Base-by-base conservation (phyloP, 2,797 vertebrate genomes). In the Rachycentron canadum region DNA sequence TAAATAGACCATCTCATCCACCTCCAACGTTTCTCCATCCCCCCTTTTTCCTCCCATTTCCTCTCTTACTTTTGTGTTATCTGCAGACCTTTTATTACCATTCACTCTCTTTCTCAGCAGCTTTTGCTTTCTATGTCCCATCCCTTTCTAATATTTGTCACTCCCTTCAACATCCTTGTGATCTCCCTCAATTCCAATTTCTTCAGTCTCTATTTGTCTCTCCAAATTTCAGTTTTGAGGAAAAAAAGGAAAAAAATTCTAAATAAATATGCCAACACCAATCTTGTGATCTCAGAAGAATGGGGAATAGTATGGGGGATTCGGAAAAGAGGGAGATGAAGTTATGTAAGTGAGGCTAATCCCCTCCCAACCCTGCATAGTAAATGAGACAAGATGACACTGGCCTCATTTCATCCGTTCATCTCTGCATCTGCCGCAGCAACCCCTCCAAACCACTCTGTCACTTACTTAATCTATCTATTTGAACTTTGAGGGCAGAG, bases 331-430 rank as follows among this genome's bases (percentile, higher is more conserved):
- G 74, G 73, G 78, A 40, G 82, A 76, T 47, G 19, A 65, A 86
- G 86, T 95, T 95, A 94, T 84, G 85, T 92, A 95, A 94, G 92
- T 65, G 81, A 83, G 83, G 86, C 88, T 93, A 93, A 95, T 95
- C 93, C 92, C 84, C 88, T 92, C 83, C 86, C 90, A 89, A 76
- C 82, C 82, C 87, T 87, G 86, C 88, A 91, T 83, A 83, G 82
- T 62, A 86, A 93, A 92, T 90, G 88, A 93, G 89, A 86, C 59
- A 38, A 66, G 67, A 91, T 78, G 85, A 79, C 88, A 89, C 80
- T 91, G 86, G 79, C 83, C 88, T 93, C 87, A 87, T 89, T 89
- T 90, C 74, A 85, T 85, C 76, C 45, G 52, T 73, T 85, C 79
- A 78, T 86, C 74, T 47, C 73, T 57, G 64, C 76, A 83, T 78